Percentiles rank a stretch among this genome's conserved stretches.
Conservation (phyloP, 2,888 invertebrate genomes). For the Camptogramma bilineatum region DNA sequence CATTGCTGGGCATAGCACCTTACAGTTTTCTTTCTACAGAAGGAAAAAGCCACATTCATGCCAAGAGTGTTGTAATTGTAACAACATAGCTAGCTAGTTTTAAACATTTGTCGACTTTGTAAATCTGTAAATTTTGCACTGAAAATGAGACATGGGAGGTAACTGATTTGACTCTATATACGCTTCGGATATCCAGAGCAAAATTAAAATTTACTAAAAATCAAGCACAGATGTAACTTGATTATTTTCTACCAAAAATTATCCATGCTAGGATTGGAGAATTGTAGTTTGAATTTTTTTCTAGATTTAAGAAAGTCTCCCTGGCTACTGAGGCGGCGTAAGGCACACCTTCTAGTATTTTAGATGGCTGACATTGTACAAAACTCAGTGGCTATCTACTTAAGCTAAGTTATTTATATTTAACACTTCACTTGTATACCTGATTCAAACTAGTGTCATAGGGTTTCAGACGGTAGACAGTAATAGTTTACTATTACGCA, state of each 20-base stretch:
- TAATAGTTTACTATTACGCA: slow-evolving; percentile 10
- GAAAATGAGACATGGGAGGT: not conserved
- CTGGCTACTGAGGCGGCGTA: slow-evolving; percentile 10
- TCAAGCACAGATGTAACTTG: not conserved
- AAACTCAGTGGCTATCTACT: slow-evolving; percentile 73
- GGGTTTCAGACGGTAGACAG: slow-evolving; percentile 13
- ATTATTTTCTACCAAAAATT: not conserved
- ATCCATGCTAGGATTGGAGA: not conserved
- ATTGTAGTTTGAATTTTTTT: not conserved
- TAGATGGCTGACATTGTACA: slow-evolving; percentile 81
- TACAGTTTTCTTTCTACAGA: not conserved
- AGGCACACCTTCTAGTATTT: slow-evolving; percentile 59
- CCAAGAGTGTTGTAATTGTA: not conserved
- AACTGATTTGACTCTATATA: not conserved
- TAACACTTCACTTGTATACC: slow-evolving; percentile 42
- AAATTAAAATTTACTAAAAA: not conserved
- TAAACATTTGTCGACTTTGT: no score
- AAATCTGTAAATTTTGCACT: not conserved
- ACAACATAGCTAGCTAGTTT: not conserved
- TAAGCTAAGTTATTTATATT: slow-evolving; percentile 77
- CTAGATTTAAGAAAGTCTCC: not conserved
- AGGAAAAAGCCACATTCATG: not conserved
- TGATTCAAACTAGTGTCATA: slow-evolving; percentile 36
- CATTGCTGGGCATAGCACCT: not conserved
- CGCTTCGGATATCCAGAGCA: not conserved